Evolutionary conservation across 2,113 vertebrate genomes (phyloP).

Genomic region (Salvator merianae): DNA sequence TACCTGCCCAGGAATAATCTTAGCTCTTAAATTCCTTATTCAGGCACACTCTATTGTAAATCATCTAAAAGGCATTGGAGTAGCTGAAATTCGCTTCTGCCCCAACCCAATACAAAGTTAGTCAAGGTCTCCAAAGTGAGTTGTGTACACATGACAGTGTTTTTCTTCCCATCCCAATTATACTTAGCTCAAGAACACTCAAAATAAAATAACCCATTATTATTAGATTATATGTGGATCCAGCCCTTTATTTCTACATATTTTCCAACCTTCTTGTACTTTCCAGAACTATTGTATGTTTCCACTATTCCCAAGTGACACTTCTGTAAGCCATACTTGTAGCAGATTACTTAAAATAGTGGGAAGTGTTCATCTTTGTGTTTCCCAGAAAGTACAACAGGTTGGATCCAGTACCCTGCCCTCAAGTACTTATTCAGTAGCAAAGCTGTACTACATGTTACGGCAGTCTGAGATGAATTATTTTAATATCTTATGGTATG

Average conservation of each 20-base stretch:
- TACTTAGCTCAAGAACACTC: background rate
- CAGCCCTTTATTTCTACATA: background rate
- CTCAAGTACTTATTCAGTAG: conserved; percentile 25
- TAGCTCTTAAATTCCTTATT: background rate
- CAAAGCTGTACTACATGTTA: conserved; percentile 52
- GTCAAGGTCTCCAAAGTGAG: background rate
- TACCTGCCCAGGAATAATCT: background rate
- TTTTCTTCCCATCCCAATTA: background rate
- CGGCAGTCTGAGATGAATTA: conserved; percentile 68
- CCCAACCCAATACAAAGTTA: background rate
- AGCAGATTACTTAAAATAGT: background rate
- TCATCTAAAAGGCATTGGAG: background rate
- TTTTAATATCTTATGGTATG: conserved; percentile 93
- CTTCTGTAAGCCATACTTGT: background rate
- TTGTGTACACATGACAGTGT: too few relatives aligned
- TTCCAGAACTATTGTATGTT: background rate
- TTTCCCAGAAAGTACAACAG: conserved; percentile 6
- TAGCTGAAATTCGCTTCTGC: background rate
- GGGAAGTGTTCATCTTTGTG: background rate
- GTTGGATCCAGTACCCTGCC: conserved; percentile 8
- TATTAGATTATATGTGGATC: background rate
- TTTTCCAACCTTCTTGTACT: background rate
- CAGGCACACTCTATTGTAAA: background rate
- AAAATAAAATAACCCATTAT: background rate
- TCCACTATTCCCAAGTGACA: background rate